These are phyloP conservation scores for Lutraria rhynchaena DNA, from an alignment of 1,140 invertebrate species.

Conservation along the genomic window DNA sequence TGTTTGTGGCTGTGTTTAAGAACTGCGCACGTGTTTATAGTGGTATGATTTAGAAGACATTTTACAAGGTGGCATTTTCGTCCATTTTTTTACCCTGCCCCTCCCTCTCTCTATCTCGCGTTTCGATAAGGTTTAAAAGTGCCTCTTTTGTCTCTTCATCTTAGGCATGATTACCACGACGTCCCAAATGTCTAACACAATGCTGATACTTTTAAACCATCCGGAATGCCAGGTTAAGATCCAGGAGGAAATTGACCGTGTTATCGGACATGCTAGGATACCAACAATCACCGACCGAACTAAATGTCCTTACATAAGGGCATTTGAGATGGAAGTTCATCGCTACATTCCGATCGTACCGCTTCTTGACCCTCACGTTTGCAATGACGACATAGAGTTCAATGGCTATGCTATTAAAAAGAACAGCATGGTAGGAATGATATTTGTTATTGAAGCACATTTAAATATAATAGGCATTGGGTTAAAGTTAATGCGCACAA, in stretches of 20 bases:
- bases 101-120: too few species aligned
- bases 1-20: too few species aligned
- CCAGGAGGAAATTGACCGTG: background rate
- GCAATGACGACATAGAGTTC: constrained; percentile 8
- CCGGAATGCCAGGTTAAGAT: constrained; percentile 9
- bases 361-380: constrained; percentile 13
- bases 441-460: too few species aligned
- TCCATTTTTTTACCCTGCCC: too few species aligned
- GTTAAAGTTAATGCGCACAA: too few species aligned
- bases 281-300: constrained; percentile 1
- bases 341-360: constrained; percentile 21
- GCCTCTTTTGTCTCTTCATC: background rate
- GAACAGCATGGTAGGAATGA: constrained; percentile 27
- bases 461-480: too few species aligned
- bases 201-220: constrained; percentile 1
- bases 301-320: constrained; percentile 2
- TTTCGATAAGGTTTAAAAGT: background rate
- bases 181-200: background rate
- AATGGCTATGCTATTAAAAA: constrained; percentile 22
- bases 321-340: constrained; percentile 32
- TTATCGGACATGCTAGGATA: background rate
- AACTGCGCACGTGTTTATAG: too few species aligned
- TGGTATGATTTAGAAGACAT: too few species aligned
- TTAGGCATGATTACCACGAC: constrained; percentile 14
- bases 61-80: too few species aligned